Evolutionary conservation across 2,888 invertebrate genomes (phyloP), one percentile per base, ranked within the genome.

Genomic region (Epirrhoe alternata): DNA sequence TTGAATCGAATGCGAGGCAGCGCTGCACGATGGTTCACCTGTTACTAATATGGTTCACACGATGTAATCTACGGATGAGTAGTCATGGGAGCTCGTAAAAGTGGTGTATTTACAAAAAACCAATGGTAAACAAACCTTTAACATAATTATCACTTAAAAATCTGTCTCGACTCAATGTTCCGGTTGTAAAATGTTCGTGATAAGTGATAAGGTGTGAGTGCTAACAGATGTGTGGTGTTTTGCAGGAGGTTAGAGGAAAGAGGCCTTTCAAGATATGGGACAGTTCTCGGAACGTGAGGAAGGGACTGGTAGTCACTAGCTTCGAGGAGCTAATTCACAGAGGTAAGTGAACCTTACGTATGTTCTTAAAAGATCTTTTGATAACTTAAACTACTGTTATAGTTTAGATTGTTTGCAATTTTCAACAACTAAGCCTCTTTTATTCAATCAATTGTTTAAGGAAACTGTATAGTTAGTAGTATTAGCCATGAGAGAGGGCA

Each of bases 201-300:
- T 24, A 38, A 53, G 5, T 59, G 35, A 12, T 12, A 6, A 14
- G 42, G 16, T 45, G 14, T 24, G 10, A 51, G 45, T 55, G 58
- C 16, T 69, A 61, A 69, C 51, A 7, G 56, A 30, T 17, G 56
- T 69, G 61, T 72, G 69, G 81, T 77, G 76, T 82, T 85, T 94
- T 94, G 71, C 95, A 97, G 97, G 97, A 97, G 96, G 96, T 97
- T 95, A 97, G 97, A 95, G 97, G 97, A 95, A 97, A 97, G 96
- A 97, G 97, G 95, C 97, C 98, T 95, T 97, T 98, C 95, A 98
- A 98, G 96, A 96, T 98, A 96, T 98, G 98, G 98, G 97, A 98
- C 95, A 97, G 97, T 94, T 97, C 97, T 95, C 96, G 98, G 94
- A 97, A 96, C 95, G 96, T 97, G 91, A 96, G 97, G 93, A 98